Evolutionary conservation across 1,140 invertebrate genomes (phyloP).

Genomic region (Leptopilina clavipes): DNA sequence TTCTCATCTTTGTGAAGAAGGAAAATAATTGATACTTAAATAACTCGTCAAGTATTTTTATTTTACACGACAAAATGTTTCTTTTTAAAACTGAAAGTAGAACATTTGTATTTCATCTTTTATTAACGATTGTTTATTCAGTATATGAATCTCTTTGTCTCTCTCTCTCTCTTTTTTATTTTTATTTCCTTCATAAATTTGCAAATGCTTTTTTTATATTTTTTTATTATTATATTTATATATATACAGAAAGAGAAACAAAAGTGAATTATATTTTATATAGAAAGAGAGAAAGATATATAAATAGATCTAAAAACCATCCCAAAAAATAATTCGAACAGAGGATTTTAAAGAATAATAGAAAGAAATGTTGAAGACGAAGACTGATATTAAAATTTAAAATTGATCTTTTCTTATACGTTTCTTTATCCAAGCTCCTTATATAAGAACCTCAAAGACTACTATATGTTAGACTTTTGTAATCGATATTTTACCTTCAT

Average conservation of each 20-base stretch:
- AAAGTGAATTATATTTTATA: too few relatives aligned
- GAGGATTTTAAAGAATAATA: slow-evolving; percentile 6
- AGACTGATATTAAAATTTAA: slow-evolving; percentile 14
- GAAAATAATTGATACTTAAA: slow-evolving; percentile 23
- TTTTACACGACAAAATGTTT: not conserved
- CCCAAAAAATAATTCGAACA: not conserved
- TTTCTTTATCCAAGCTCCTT: not conserved
- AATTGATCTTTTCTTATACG: slow-evolving; percentile 2
- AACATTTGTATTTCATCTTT: not conserved
- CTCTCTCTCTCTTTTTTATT: too few relatives aligned
- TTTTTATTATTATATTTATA: too few relatives aligned
- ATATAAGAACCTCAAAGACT: slow-evolving; percentile 2
- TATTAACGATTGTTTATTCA: not conserved
- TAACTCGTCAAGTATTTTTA: not conserved
- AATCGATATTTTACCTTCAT: not conserved
- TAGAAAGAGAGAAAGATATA: too few relatives aligned
- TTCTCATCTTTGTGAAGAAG: not conserved
- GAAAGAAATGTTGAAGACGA: slow-evolving; percentile 4
- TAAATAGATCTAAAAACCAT: not conserved
- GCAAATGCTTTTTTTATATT: too few relatives aligned
- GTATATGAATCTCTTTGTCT: not conserved
- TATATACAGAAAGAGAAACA: too few relatives aligned
- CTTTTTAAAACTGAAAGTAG: not conserved
- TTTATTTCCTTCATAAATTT: too few relatives aligned
- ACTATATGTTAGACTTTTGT: slow-evolving; percentile 3